Evolutionary conservation across 2,113 vertebrate species (phyloP), one percentile per base, ranked within the genome.

Genomic region (Nanorana parkeri): DNA sequence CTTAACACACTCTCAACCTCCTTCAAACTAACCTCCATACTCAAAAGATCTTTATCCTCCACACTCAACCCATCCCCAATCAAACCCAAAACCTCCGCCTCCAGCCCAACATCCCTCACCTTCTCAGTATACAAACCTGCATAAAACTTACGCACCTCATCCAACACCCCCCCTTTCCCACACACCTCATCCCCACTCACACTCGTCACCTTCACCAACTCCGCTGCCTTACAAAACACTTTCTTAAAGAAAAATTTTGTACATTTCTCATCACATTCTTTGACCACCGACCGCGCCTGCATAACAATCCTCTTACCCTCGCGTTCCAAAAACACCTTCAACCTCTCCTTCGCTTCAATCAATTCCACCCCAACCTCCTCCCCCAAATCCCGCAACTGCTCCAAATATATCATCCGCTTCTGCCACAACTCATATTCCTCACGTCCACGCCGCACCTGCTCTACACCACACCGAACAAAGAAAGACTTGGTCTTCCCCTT

Each of bases 241-340:
- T 78, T 78, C 54, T 60, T 74, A 21, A 74, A 60, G n/a, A 73
- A 74, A 36, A 58, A 60, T 0, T 13, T 3, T 5, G 75, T 19
- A 66, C 75, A 78, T n/a, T 29, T 66, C 24, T 78, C 64, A 21
- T 67, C 47, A n/a, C n/a, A n/a, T n/a, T n/a, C n/a, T n/a, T n/a
- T n/a, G n/a, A n/a, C n/a, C n/a, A n/a, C n/a, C n/a, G n/a, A n/a
- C 2, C 66, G 13, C 16, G 67, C 76, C 2, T 67, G 2, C 1
- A 11, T 0, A 1, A 65, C 17, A 0, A 52, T 7, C 11, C 20
- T 8, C 13, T 17, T 67, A 0, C 63, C 76, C 17, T 4, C 32
- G 17, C 51, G 10, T 13, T 17, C 10, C 17, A 77, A 19, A 1
- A 0, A 20, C 2, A 1, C 17, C 4, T 17, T 77, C 3, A 77